Base-by-base conservation (phyloP, 2,113 vertebrate species). In the Siniperca knerii region DNA sequence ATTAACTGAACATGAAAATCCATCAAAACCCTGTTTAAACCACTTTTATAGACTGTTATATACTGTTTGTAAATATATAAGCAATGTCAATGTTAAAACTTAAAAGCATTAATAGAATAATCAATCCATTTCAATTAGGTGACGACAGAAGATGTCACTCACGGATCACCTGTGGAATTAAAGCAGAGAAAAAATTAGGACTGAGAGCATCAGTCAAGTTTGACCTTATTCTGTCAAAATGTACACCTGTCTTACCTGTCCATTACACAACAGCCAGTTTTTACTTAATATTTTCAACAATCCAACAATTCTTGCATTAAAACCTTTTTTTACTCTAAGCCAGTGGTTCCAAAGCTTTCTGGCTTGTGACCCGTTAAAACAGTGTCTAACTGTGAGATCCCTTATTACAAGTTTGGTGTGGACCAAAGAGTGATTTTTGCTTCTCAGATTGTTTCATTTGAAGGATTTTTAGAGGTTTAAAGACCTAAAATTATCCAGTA, bases 161-260 rank as follows among this genome's bases (percentile, higher is more conserved):
- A 93, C 1, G 77, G 86, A 68, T 83, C 87, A 92, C 90, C 94
- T 96, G 93, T 72, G 57, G 84, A 91, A 77, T 66, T 6, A n/a
- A 69, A 92, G 60, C 44, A 87, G 68, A 77, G 40, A n/a, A 75
- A 29, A 73, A 80, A 72, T 88, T 20, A 65, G 35, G 6, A 55
- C 40, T 42, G 77, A 62, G 2, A 37, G 18, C 8, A 13, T 64
- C 23, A 23, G 35, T 71, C 37, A 77, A 29, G 29, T 68, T 20
- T 64, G 23, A 12, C 54, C 79, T 64, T n/a, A 12, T 70, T 85
- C 72, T 82, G 68, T 75, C 69, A 76, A 67, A 64, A 60, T 42
- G 8, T 71, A 3, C 37, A 58, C 48, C 13, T 46, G 46, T 8
- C 33, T 15, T 1, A 55, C 33, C 23, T 50, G 12, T 21, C 29